Conservation (phyloP, 2,797 vertebrate genomes). For the Cyclura pinguis region DNA sequence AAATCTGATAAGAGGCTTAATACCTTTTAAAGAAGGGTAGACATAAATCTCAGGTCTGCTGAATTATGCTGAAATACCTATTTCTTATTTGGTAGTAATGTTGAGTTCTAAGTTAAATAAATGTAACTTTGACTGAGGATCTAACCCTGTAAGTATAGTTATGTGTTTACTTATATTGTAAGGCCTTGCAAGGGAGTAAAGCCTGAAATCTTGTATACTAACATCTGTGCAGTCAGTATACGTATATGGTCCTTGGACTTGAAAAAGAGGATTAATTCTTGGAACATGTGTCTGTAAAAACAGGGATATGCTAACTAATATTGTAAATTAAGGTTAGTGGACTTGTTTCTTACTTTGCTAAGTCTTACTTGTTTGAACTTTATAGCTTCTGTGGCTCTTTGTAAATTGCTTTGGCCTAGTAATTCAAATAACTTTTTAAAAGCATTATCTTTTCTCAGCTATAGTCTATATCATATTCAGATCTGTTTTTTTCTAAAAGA, state of each 20-base stretch:
- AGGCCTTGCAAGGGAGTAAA: not conserved
- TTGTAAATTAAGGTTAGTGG: not conserved
- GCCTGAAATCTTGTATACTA: not conserved
- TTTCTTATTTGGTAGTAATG: not conserved
- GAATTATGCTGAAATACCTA: not conserved
- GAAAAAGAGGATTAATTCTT: not conserved
- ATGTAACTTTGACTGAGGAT: not conserved
- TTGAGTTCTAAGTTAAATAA: not conserved
- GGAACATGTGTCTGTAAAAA: not conserved
- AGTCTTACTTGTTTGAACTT: not conserved
- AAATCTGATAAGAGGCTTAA: fast-evolving
- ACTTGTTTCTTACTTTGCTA: not conserved
- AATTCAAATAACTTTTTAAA: slow-evolving; percentile 28
- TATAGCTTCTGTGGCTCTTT: not conserved
- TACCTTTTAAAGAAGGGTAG: not conserved
- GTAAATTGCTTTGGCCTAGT: not conserved
- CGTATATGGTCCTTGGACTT: not conserved
- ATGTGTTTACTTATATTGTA: not conserved
- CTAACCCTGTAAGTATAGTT: slow-evolving; percentile 4
- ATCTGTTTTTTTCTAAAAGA: not conserved
- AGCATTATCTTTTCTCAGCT: not conserved
- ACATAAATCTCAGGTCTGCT: not conserved
- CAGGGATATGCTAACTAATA: not conserved
- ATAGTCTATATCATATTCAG: not conserved
- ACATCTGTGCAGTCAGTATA: too few species aligned